Conservation (phyloP, 2,113 vertebrate species). For the Globicephala melas region DNA sequence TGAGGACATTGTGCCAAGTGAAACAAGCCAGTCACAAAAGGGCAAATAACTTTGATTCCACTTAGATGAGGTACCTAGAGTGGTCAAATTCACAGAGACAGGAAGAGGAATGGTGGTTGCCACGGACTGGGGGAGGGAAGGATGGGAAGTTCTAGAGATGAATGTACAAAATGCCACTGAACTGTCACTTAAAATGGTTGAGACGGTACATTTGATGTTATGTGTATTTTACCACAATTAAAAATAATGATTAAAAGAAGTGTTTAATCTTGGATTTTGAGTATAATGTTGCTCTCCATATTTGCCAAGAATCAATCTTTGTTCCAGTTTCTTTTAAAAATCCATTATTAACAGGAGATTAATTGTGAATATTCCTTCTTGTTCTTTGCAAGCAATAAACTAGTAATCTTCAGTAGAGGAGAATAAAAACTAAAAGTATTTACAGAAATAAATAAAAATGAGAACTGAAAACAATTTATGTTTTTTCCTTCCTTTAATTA, state of each 20-base stretch:
- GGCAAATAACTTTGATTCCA: background rate
- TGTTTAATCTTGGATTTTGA: conserved; percentile 26
- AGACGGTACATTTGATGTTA: background rate
- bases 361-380: background rate
- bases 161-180: background rate
- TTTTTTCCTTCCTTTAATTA: background rate
- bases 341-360: background rate
- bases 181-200: background rate
- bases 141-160: background rate
- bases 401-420: background rate
- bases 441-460: conserved; percentile 12
- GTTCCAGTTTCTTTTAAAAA: conserved; percentile 16
- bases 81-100: background rate
- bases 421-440: background rate
- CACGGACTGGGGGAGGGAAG: background rate
- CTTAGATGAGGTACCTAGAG: background rate
- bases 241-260: background rate
- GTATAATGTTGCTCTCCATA: background rate
- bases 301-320: background rate
- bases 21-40: background rate
- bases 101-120: background rate
- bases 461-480: background rate
- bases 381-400: background rate
- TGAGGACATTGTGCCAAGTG: background rate
- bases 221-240: background rate